Evolutionary conservation across 1,140 invertebrate species (phyloP), one percentile per base, ranked within the genome.

Genomic region (Aleiodes sp.): DNA sequence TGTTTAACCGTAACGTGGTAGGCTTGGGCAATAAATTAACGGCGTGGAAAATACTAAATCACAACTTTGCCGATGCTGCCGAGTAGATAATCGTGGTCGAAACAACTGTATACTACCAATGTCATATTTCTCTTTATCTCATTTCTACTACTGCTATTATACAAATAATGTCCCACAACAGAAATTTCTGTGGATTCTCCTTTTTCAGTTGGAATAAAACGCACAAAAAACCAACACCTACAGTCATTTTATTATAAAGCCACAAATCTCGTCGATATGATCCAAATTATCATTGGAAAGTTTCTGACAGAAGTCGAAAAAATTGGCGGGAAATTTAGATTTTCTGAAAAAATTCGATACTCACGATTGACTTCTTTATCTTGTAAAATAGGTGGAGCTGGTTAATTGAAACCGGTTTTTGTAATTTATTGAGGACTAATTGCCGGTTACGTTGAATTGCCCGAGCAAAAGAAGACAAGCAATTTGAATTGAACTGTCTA

Each of bases 1-100:
- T 81, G 80, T 83, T 83, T 84, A 84, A 80, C 81, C 81, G 82
- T 83, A 84, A 84, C 81, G 82, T 82, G 78, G 81, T 82, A 84
- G 83, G 79, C 82, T 80, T 77, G 82, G 46, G 78, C 79, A 78
- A 84, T 85, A 84, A 84, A 83, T 85, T 83, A 83, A 84, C 82
- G 78, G 77, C 75, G 82, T 78, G 82, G 82, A 83, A 83, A 85
- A 83, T 85, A 85, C 81, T 85, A 84, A 84, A 84, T 83, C 82
- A 84, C 79, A 82, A 81, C 79, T 83, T 82, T 81, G 76, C 82
- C 80, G 79, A 84, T 84, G 80, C 82, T 81, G 81, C 80, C 80
- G 80, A 82, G 80, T 80, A 83, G 81, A 82, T 84, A 84, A 85
- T 85, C 81, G 82, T 74, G 71, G 71, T 70, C 68, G 68, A 75